A percentile compares a stretch with the other conserved stretches of the same genome.
Conservation (phyloP, 1,140 invertebrate species). For the Drosophila bipectinata region DNA sequence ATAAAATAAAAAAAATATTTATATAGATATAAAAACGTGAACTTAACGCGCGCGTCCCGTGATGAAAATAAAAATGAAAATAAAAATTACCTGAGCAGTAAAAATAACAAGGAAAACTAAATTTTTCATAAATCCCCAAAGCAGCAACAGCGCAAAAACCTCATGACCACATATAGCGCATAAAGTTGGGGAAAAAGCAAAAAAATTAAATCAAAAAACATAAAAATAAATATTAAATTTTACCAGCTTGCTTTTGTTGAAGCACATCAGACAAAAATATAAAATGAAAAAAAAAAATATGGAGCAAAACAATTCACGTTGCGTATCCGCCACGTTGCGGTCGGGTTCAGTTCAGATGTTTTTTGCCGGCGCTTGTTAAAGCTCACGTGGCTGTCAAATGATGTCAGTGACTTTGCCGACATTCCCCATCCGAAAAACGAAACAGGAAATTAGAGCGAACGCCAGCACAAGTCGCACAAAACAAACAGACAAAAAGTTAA, state of each 20-base stretch:
- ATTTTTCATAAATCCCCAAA: slow-evolving; percentile 55
- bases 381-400: slow-evolving; percentile 54
- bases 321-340: slow-evolving; percentile 44
- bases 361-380: slow-evolving; percentile 41
- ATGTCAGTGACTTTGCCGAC: slow-evolving; percentile 47
- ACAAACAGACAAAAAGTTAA: slow-evolving; percentile 79
- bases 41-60: slow-evolving; percentile 40
- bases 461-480: slow-evolving; percentile 53
- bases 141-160: slow-evolving; percentile 31
- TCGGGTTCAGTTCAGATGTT: slow-evolving; percentile 7
- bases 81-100: slow-evolving; percentile 54
- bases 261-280: background rate
- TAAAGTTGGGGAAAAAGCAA: slow-evolving; percentile 13
- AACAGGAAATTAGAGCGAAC: slow-evolving; percentile 61
- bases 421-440: slow-evolving; percentile 9
- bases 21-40: slow-evolving; percentile 5
- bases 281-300: slow-evolving; percentile 8
- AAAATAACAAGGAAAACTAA: slow-evolving; percentile 60
- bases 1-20: slow-evolving; percentile 10
- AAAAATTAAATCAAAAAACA: slow-evolving; percentile 51
- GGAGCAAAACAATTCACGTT: slow-evolving; percentile 26
- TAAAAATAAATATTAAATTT: slow-evolving; percentile 64
- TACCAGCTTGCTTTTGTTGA: slow-evolving; percentile 23
- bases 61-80: slow-evolving; percentile 51
- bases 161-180: slow-evolving; percentile 21